Base-by-base conservation (phyloP, 2,113 vertebrate genomes). In the Carollia perspicillata region DNA sequence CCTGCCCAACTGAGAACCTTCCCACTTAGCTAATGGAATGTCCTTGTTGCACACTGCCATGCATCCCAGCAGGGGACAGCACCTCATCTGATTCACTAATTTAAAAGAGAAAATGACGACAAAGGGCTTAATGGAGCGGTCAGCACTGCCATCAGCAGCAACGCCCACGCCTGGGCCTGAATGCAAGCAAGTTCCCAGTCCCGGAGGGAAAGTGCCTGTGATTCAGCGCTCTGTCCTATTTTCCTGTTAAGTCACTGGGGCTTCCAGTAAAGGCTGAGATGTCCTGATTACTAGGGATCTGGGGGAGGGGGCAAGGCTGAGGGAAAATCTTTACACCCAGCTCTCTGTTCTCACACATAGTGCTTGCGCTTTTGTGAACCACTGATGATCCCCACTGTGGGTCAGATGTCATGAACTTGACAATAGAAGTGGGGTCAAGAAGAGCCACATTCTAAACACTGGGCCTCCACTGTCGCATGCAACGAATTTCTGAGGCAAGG, bases 41-140 rank as follows among this genome's bases (percentile, higher is more conserved):
- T 68, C 90, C 55, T 40, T 37, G 68, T 65, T 79, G 13, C 16
- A 33, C 10, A 2, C 42, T n/a, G 44, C 28, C 68, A 58, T 3
- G 51, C 71, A 58, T 33, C 55, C 2, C 11, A 1, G 66, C 53
- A 51, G 90, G 90, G n/a, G 23, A 84, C 65, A 84, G 47, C n/a
- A 33, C 78, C 35, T 65, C 83, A 85, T 93, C 65, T 28, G 49
- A 58, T 5, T 40, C 0, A 0, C 1, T 0, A 58, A 81, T 72
- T 74, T 78, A 44, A 35, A 77, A 89, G 90, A 65, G 85, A 79
- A 84, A 93, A 69, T 53, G 65, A 89, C 0, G 4, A 37, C 55
- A 71, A 69, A 72, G 92, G 44, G 80, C 42, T 84, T 95, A 96
- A 94, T 84, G 87, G 94, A 92, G 80, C 3, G 0, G 49, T 58